Base-by-base conservation (phyloP, 1,140 invertebrate genomes). In the Kradibia gibbosae region DNA sequence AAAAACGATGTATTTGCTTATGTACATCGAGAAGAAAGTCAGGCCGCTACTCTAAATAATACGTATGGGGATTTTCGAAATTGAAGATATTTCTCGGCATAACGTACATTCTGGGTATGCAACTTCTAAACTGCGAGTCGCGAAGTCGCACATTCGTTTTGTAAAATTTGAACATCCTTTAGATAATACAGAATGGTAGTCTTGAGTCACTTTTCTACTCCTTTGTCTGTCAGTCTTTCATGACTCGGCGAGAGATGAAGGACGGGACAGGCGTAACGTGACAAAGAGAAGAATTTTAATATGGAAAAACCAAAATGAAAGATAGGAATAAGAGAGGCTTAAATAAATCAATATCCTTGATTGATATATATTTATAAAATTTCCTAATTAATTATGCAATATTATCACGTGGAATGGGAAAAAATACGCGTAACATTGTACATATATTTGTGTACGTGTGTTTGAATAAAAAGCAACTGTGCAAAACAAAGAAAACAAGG, bases 401-500 rank as follows among this genome's bases (percentile, higher is more conserved):
- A 45, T 60, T 45, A 74, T 82, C 78, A 45, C 71, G 73, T 60
- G 81, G 53, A 78, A 80, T 45, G 57, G 28, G 60, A 73, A 13
- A 72, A 80, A 83, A 71, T 48, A 10, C 45, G 17, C 17, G 45
- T 7, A 17, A 17, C 45, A 48, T 48, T 48, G 45, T 48, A 10
- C 50, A 20, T 53, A 20, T 11, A 17, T 20, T 5, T 53, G 50
- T 53, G 50, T 20, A 20, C 22, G 50, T 20, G 50, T 20, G 10
- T 17, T 48, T 20, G 10, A n/a, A 39, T 39, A n/a, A 15, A 53
- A 67, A 20, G 62, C 34, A 39, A 36, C 20, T 76, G 0, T 74
- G n/a, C 13, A 39, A 76, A 76, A 76, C 74, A 76, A 76, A 76
- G 74, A 65, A 76, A 62, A 78, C 45, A 78, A 78, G 45, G 42